These are phyloP conservation scores for Tachuris rubrigastra DNA, from an alignment of 2,113 vertebrate species.

Conservation along the genomic window DNA sequence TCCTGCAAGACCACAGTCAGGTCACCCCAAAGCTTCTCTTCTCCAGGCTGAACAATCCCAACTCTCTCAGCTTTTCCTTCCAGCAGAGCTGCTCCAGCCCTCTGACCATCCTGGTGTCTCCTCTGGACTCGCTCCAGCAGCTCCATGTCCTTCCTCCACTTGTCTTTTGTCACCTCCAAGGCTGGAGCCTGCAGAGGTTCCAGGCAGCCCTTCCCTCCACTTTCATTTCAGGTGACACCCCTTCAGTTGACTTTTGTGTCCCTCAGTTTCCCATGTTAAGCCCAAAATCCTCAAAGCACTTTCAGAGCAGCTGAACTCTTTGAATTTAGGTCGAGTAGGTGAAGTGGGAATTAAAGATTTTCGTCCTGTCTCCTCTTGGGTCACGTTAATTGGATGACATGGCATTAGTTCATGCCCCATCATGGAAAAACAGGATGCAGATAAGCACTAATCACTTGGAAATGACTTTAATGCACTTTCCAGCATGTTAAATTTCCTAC, in stretches of 20 bases:
- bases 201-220: not conserved
- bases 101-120: not conserved
- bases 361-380: not conserved
- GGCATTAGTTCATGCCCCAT: not conserved
- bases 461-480: not conserved
- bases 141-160: not conserved
- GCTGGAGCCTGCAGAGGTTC: not conserved
- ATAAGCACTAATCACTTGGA: not conserved
- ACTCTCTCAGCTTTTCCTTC: fast-evolving
- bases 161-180: not conserved
- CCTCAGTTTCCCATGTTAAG: not conserved
- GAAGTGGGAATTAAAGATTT: not conserved
- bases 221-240: not conserved
- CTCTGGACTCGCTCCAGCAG: not conserved
- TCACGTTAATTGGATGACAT: not conserved
- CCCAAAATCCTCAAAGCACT: not conserved
- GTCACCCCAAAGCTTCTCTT: not conserved
- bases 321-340: not conserved
- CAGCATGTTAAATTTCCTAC: not conserved
- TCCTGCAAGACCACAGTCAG: not conserved
- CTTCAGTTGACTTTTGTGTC: not conserved
- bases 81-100: not conserved
- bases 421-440: not conserved
- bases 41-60: not conserved
- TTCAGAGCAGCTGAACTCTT: not conserved